Base-by-base conservation (phyloP, 2,113 vertebrate genomes). In the Phyllostomus hastatus region DNA sequence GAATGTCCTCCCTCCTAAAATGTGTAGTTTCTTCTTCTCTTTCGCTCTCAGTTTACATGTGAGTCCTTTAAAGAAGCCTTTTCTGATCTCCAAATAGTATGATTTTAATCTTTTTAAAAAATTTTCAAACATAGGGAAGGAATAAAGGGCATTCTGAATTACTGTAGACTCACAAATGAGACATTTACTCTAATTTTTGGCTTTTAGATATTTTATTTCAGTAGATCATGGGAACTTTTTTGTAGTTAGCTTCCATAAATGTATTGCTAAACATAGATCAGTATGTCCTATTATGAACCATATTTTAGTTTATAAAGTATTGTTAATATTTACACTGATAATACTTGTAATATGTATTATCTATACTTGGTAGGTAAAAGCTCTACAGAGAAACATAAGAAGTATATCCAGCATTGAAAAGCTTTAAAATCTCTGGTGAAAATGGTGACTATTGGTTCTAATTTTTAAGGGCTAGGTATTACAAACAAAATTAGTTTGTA, bases 401-500 rank as follows among this genome's bases (percentile, higher is more conserved):
- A 33, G 33, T 38, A 31, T 31, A n/a, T 43, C 22, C 38, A 64
- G 20, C 26, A 10, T 6, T 48, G 43, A 79, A n/a, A 79, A 79
- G 33, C 46, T 73, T 81, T 76, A n/a, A 22, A 87, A 52, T 90
- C 85, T 20, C 50, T 67, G 4, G 15, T 69, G 50, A 95, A 90
- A 88, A 76, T 52, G 35, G 70, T 91, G 38, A 72, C 8, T 93
- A 28, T 69, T 83, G 7, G 61, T 91, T 92, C 94, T 96, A 35
- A 72, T 35, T 87, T 96, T 95, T 90, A 93, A 84, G 80, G 28
- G 16, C 70, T 88, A 78, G 35, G n/a, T 87, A 57, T 46, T 90
- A 33, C 28, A 54, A 90, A 84, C 52, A 78, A 97, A 88, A 20
- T 75, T 76, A 88, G 38, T 80, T 84, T 97, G 26, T 87, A 84